Percentiles rank a stretch among this genome's conserved stretches.
Conservation (phyloP, 2,113 vertebrate genomes). For the Tragulus kanchil region DNA sequence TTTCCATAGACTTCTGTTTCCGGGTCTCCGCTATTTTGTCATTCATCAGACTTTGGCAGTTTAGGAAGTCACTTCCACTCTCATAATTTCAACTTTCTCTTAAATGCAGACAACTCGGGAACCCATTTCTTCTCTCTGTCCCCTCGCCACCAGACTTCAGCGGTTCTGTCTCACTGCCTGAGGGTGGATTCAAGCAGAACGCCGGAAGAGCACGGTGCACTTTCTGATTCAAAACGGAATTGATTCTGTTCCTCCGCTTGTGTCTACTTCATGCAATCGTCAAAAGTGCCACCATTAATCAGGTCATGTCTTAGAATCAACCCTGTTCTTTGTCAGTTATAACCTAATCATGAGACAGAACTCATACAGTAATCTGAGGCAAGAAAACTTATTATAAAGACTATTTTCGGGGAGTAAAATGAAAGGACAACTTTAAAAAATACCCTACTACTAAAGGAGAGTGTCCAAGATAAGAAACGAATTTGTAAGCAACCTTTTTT, state of each 20-base stretch:
- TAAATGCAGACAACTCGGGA: background rate
- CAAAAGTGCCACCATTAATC: background rate
- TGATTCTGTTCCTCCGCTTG: background rate
- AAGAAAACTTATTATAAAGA: background rate
- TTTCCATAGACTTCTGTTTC: background rate
- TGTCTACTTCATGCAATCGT: background rate
- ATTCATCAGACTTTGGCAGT: background rate
- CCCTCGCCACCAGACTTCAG: background rate
- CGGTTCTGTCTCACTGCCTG: background rate
- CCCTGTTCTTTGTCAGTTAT: background rate
- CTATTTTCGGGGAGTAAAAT: background rate
- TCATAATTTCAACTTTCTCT: constrained; percentile 10
- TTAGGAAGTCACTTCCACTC: background rate
- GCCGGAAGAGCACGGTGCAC: too few relatives aligned
- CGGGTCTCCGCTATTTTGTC: background rate
- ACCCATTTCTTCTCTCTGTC: background rate
- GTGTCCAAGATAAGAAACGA: background rate
- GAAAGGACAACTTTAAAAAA: background rate
- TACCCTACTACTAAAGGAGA: background rate
- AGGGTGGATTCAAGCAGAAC: too few relatives aligned
- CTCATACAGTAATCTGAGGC: background rate
- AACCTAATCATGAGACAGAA: constrained; percentile 9
- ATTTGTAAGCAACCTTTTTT: background rate
- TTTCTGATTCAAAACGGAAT: background rate
- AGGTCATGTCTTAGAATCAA: background rate